Conservation (phyloP, 2,113 vertebrate genomes). For the Chiloscyllium plagiosum region DNA sequence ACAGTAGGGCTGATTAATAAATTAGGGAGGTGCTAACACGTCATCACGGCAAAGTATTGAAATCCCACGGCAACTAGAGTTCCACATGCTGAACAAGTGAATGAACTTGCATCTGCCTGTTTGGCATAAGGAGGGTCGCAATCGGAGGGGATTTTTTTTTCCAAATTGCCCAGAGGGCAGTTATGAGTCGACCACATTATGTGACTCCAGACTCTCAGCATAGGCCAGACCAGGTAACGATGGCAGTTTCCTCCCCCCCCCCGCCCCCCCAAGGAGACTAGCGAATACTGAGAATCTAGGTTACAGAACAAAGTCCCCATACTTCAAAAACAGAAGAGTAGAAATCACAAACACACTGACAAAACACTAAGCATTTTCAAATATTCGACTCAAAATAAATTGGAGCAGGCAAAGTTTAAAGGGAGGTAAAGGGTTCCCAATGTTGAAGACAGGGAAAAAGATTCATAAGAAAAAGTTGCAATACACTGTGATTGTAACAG, state of each 20-base stretch:
- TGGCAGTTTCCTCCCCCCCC: too few species aligned
- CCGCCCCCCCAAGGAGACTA: too few species aligned
- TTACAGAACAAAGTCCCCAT: not conserved
- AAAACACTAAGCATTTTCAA: not conserved
- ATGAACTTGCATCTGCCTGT: not conserved
- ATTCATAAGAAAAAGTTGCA: not conserved
- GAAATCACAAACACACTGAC: not conserved
- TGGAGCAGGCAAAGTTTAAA: not conserved
- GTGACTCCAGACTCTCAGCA: too few species aligned
- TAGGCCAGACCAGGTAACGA: too few species aligned
- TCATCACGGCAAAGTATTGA: not conserved
- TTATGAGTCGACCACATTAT: too few species aligned
- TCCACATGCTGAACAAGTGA: not conserved
- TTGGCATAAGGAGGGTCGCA: not conserved
- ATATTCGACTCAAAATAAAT: not conserved
- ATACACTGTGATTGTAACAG: not conserved
- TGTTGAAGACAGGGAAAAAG: not conserved
- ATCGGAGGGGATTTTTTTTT: not conserved
- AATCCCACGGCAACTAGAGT: not conserved
- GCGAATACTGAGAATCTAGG: not conserved
- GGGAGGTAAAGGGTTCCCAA: not conserved
- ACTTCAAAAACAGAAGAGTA: not conserved
- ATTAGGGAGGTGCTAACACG: not conserved
- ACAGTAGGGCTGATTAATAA: not conserved
- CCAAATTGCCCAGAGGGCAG: too few species aligned